Percentiles rank a stretch among this genome's conserved stretches.
These are phyloP conservation scores for Stratiolaelaps scimitus DNA, from an alignment of 1,140 invertebrate species.

Conservation along the genomic window DNA sequence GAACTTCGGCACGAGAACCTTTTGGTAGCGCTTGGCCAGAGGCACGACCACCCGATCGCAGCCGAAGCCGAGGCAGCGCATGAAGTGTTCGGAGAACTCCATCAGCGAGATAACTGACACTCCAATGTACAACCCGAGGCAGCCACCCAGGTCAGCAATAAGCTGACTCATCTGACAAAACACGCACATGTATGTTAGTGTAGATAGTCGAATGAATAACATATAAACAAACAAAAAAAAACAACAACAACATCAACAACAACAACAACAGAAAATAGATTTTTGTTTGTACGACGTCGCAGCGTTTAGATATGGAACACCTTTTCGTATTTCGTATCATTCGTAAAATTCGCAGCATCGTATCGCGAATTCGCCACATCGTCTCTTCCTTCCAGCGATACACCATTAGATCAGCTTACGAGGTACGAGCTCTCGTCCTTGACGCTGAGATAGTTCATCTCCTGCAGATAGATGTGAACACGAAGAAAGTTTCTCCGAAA, in stretches of 20 bases:
- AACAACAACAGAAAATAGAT: no score
- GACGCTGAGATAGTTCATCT: constrained; percentile 34
- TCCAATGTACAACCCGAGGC: constrained; percentile 34
- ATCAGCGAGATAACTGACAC: constrained; percentile 34
- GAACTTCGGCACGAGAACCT: not conserved
- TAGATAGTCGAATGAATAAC: no score
- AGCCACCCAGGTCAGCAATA: constrained; percentile 34
- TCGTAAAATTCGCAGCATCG: no score
- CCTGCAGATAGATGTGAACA: constrained; percentile 35
- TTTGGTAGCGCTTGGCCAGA: not conserved
- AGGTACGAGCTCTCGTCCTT: constrained; percentile 33
- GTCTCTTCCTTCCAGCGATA: not conserved
- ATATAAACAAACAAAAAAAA: no score
- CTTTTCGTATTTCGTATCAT: no score
- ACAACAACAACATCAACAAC: no score
- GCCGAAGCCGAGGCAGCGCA: constrained; percentile 3
- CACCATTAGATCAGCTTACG: constrained; percentile 30
- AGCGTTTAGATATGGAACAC: no score
- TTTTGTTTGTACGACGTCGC: no score
- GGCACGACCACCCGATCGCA: not conserved
- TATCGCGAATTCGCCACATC: no score
- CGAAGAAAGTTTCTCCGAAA: constrained; percentile 33
- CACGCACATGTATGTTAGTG: no score
- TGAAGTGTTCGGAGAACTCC: constrained; percentile 30
- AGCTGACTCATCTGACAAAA: constrained; percentile 32